Evolutionary conservation across 2,797 vertebrate genomes (phyloP), one percentile per base, ranked within the genome.

Genomic region (Stomatorhinus walkeri): DNA sequence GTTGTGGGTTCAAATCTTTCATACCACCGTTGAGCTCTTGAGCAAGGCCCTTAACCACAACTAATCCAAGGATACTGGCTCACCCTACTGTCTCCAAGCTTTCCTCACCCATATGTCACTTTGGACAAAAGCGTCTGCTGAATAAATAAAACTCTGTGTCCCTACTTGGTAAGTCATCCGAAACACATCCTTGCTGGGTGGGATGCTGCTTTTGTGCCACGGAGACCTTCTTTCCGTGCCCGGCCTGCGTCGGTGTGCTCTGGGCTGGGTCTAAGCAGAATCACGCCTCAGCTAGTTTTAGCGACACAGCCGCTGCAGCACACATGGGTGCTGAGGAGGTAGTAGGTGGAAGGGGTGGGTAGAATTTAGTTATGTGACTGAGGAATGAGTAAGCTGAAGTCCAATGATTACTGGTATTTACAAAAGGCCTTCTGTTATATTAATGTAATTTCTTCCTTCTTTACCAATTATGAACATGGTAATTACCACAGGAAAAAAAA

Each of bases 301-400:
- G 49, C 5, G 2, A 24, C 49, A 36, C 68, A 16, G 64, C 12
- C 28, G 24, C 22, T 72, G 68, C 14, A 6, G 14, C 32, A 72
- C 68, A 81, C 76, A 85, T 85, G 83, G n/a, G n/a, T 85, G 83
- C 43, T 81, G 40, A 19, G 76, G 76, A 81, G 40, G 76, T 2
- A 46, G 40, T 52, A 84, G 46, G n/a, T 49, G 83, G 48, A 52
- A 85, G 40, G 79, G 79, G 79, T 51, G 49, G 40, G 40, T 28
- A 28, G 43, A 16, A 24, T 51, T 24, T 51, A 28, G 46, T 72
- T 72, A 72, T 36, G 49, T 85, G 81, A 22, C 24, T 22, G 81
- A 49, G 81, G 19, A 49, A 48, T 85, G 43, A 85, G 24, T 48
- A 85, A 85, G 43, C 81, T 14, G 49, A 85, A 51, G 48, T 46